Base-by-base conservation (phyloP, 2,113 vertebrate species). In the Daboia siamensis region DNA sequence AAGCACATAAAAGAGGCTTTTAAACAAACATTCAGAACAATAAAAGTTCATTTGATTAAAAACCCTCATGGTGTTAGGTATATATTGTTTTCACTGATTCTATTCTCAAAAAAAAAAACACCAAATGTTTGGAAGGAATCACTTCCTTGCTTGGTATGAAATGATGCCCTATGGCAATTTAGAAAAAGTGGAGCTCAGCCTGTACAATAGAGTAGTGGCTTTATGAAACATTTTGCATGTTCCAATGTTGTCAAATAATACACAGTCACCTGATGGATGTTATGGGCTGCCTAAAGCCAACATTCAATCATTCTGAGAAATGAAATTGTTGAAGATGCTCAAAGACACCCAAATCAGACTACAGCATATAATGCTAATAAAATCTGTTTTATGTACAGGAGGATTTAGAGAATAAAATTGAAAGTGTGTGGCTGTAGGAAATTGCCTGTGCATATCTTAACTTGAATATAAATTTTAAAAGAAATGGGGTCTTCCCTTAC, bases 371-470 rank as follows among this genome's bases (percentile, higher is more conserved):
- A 86, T 2, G 17, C 10, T 54, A 51, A 59, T 24, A 91, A 4
- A 51, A 20, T 21, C 6, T 26, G 24, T 46, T 4, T 54, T 88
- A 39, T 4, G 5, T 10, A 0, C 1, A 12, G 0, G 0, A 13
- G 39, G 80, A 11, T 59, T 85, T 61, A 7, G 13, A 90, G 57
- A 55, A 46, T 59, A 52, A 56, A 59, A 61, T 1, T 24, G 44
- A 90, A 64, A 69, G 51, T 39, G 59, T 26, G 20, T 51, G 24
- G 74, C 55, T 64, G 17, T 44, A 89, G 74, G n/a, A 90, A 92
- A 90, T 52, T 90, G n/a, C 93, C 21, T 46, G 26, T 74, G 54
- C 48, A 80, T 5, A 57, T 55, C 51, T 57, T 11, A 56, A 24
- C 39, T 51, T 11, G 52, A 88, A 90, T 54, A 69, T 39, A 61